phyloP scores from a whole-genome alignment of 1,140 invertebrate genomes.

The Cydia fagiglandana region DNA sequence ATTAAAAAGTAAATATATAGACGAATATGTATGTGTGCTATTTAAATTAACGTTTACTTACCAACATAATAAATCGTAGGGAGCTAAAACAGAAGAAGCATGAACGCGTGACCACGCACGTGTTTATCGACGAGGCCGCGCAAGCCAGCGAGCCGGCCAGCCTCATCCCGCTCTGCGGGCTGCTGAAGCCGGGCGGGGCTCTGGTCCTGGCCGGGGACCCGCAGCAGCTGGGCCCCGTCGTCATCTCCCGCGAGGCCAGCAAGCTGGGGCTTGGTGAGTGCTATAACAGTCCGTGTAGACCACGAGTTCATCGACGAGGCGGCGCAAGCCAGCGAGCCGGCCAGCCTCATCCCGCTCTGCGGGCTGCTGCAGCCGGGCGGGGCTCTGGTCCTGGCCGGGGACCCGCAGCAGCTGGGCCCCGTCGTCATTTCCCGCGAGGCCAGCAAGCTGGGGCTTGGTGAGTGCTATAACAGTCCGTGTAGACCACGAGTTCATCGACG shows the following conservation, averaged over 20 bases:
- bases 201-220: slow-evolving; percentile 89
- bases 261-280: slow-evolving; percentile 60
- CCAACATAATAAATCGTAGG: neutral
- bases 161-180: slow-evolving; percentile 80
- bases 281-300: no score
- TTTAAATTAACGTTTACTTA: no score
- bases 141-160: slow-evolving; percentile 88
- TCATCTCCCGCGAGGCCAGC: slow-evolving; percentile 78
- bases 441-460: slow-evolving; percentile 63
- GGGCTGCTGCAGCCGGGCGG: slow-evolving; percentile 51
- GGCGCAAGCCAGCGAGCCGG: slow-evolving; percentile 88
- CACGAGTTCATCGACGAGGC: slow-evolving; percentile 91
- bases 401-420: slow-evolving; percentile 89
- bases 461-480: neutral
- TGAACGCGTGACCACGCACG: slow-evolving; percentile 84
- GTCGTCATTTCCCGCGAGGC: slow-evolving; percentile 80
- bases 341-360: slow-evolving; percentile 82
- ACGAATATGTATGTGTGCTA: no score
- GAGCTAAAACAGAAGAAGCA: neutral
- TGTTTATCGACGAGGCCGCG: slow-evolving; percentile 91
- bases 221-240: slow-evolving; percentile 86
- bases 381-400: slow-evolving; percentile 85
- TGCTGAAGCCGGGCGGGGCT: slow-evolving; percentile 48
- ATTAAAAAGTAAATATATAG: no score
- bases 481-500: no score